These are phyloP conservation scores for Ochlodes sylvanus DNA, from an alignment of 2,888 invertebrate genomes.

Conservation along the genomic window DNA sequence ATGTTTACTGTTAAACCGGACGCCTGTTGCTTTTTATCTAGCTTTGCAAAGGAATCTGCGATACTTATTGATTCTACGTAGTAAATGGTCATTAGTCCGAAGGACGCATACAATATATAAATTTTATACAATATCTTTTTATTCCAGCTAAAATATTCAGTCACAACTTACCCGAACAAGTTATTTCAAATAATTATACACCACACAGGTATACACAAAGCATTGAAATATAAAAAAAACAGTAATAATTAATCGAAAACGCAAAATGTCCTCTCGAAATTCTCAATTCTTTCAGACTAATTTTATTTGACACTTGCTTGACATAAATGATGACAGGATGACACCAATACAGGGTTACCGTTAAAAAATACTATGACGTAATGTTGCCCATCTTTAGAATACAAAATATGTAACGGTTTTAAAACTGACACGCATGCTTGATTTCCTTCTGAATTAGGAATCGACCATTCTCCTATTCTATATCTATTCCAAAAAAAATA, in stretches of 20 bases:
- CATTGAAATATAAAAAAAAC: neutral
- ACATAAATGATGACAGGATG: neutral
- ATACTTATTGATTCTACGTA: neutral
- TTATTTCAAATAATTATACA: neutral
- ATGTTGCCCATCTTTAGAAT: slow-evolving; percentile 1
- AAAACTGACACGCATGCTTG: too few relatives aligned
- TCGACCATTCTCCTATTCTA: too few relatives aligned
- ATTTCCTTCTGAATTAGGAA: too few relatives aligned
- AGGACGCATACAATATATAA: slow-evolving; percentile 4
- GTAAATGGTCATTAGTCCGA: slow-evolving; percentile 12
- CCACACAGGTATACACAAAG: neutral
- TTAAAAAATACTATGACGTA: slow-evolving; percentile 13
- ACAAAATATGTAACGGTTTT: neutral
- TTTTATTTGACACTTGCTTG: neutral
- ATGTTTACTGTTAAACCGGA: slow-evolving; percentile 29
- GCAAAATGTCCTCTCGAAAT: slow-evolving; percentile 9
- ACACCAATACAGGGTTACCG: slow-evolving; percentile 10
- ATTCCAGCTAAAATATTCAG: neutral
- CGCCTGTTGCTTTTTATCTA: slow-evolving; percentile 15
- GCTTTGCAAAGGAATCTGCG: slow-evolving; percentile 4
- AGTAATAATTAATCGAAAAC: slow-evolving; percentile 9
- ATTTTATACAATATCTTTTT: neutral
- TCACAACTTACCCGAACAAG: slow-evolving; percentile 11
- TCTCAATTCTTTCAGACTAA: neutral
- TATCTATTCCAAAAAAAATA: too few relatives aligned